Base-by-base conservation (phyloP, 1,140 invertebrate genomes). In the Drosophila sucinea region DNA sequence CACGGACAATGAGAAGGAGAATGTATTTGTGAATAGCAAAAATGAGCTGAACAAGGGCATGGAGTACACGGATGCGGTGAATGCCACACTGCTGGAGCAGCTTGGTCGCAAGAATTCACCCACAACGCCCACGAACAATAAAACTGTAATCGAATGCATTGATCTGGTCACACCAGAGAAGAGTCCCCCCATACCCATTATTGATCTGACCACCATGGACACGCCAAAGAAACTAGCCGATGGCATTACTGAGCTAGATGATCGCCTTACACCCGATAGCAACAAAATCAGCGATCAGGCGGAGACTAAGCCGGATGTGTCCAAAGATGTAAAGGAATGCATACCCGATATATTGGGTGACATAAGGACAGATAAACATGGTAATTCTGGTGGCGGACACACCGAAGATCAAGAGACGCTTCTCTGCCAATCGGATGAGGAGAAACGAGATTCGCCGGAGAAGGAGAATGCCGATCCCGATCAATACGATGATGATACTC, bases 401-500 rank as follows among this genome's bases (percentile, higher is more conserved):
- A 17, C 57, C 0, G 84, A 89, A 8, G 84, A 87, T 29, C 76
- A 89, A 41, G 80, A 89, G 8, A 79, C 77, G 2, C 57, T 87
- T 67, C 54, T 87, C 0, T 56, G 73, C 8, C 76, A 86, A 7
- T 90, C 80, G 0, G 83, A 82, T 35, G 86, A 90, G 38, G 90
- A 70, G 92, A 93, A 70, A 90, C 90, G 74, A 73, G 92, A 67
- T 89, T 92, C 72, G 69, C 91, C 79, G 67, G 94, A 70, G 93
- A 94, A 54, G 82, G 65, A 78, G 94, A 94, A 95, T 62, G 58
- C 54, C 1, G 83, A 86, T n/a, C 81, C 70, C 11, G 92, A 95
- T 38, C 35, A 38, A 38, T 38, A 38, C 32, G 94, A 95, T 33
- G 94, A 95, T 0, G 94, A 95, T 0, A 92, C 95, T 4, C 80